Evolutionary conservation across 2,113 vertebrate species (phyloP), one percentile per base, ranked within the genome.

Genomic region (Enhydra lutris): DNA sequence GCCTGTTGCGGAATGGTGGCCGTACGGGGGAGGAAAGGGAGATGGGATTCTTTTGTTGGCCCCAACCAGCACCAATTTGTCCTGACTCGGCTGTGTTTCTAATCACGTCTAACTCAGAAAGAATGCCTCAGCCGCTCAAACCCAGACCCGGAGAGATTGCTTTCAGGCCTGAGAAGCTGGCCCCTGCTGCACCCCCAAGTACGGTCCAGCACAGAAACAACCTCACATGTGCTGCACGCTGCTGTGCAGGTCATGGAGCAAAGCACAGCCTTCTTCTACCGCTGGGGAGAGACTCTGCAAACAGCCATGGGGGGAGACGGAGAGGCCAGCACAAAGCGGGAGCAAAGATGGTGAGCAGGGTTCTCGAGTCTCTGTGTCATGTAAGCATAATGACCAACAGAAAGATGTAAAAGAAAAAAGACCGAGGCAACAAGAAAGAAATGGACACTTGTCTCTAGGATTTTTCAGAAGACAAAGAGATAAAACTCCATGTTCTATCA

Each of bases 401-500:
- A 73, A 78, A 29, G 20, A 50, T 1, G 7, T n/a, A 20, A 50
- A 81, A 55, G 9, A 78, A 93, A 55, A 92, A 97, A 34, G 13
- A 55, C 45, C 24, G 15, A 97, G 18, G n/a, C 24, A 94, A 59
- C 5, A 76, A 57, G 34, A 94, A 96, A 89, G 71, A 45, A 50
- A 39, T 29, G 76, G 57, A 83, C 21, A 31, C 74, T 63, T 11
- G 36, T 39, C 98, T 95, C 88, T 57, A 69, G 59, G 67, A 78
- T 20, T 76, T 97, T 98, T 92, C 86, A 89, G 88, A 90, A 97
- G 89, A 88, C 63, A 92, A 85, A 97, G 87, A 98, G 97, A 50
- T 92, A 86, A 97, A 98, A 88, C 55, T 94, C 93, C 96, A 90
- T 94, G 93, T 94, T 87, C 59, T 85, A 88, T 97, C 96, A 94